Base-by-base conservation (phyloP, 2,797 vertebrate genomes). In the Myotis findleyi region DNA sequence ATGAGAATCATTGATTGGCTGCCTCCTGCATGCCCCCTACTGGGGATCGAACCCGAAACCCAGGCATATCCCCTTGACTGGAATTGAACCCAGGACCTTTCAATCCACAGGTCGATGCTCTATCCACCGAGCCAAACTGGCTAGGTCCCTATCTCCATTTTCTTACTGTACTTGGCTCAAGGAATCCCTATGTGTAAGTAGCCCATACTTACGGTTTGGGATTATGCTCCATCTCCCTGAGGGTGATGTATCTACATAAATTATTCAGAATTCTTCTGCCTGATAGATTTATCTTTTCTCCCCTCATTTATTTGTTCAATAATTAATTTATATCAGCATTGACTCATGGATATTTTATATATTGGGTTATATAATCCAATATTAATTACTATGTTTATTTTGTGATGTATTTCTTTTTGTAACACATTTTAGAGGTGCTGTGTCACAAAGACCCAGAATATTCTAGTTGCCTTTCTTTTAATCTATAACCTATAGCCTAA, bases 391-490 rank as follows among this genome's bases (percentile, higher is more conserved):
- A 11, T 49, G 62, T 81, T 94, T 87, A 57, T 72, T 64, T 92
- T 75, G 53, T 16, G 84, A 17, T 66, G 6, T 10, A 57, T 95
- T 95, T 87, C 9, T 87, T 89, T 76, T 71, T 95, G 38, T 82
- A 80, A 62, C 38, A 66, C 16, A 53, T 82, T 92, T 96, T 73
- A 95, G 47, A 93, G 38, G 14, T 49, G 13, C 23, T 76, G 7
- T 81, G 71, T 87, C 38, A 87, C 72, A 85, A 75, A 94, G n/a
- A 51, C 21, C 27, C 75, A 51, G 80, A 83, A 83, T 76, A 44
- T 69, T 92, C 53, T 72, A 84, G 5, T 30, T 77, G n/a, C 38
- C 36, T 93, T 85, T 94, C 41, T 90, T 94, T 16, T 57, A 66
- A 85, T 64, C 77, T 86, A 27, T 66, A 75, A n/a, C 23, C 36